Conservation (phyloP, 2,113 vertebrate species). For the Plotosus lineatus region DNA sequence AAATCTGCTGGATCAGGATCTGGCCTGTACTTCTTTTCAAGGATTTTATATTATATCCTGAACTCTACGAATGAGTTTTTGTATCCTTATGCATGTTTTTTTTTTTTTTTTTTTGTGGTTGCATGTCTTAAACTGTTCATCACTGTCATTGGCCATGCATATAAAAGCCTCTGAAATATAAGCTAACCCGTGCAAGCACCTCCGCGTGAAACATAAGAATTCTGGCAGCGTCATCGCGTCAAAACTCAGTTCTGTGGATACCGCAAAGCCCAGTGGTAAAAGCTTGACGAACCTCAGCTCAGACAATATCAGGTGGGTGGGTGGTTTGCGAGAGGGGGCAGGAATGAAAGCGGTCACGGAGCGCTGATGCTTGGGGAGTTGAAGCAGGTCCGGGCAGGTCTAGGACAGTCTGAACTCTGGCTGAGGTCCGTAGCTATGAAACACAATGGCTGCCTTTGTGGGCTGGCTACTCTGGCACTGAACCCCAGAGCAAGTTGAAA, state of each 20-base stretch:
- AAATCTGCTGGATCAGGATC: constrained; percentile 44
- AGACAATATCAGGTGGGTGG: constrained; percentile 6
- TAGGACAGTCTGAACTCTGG: constrained; percentile 14
- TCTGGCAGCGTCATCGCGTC: not conserved
- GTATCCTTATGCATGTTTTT: constrained; percentile 43
- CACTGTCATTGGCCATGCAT: constrained; percentile 25
- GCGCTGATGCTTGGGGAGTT: constrained; percentile 21
- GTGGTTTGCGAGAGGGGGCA: not conserved
- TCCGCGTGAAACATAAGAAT: constrained; percentile 46
- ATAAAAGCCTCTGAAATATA: constrained; percentile 40
- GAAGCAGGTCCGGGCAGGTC: constrained; percentile 34
- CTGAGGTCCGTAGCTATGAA: constrained; percentile 9
- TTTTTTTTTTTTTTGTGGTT: constrained; percentile 29
- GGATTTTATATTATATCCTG: constrained; percentile 39
- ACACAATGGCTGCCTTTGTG: constrained; percentile 55
- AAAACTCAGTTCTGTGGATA: constrained; percentile 10
- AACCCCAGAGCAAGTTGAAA: constrained; percentile 30
- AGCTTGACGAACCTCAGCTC: constrained; percentile 31
- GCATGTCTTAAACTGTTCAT: constrained; percentile 23
- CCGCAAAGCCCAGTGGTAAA: constrained; percentile 15
- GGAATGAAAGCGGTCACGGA: constrained; percentile 2
- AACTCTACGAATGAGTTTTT: constrained; percentile 38
- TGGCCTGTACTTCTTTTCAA: constrained; percentile 45
- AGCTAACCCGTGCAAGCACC: constrained; percentile 5
- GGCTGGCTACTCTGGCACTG: constrained; percentile 24